Evolutionary conservation across 1,140 invertebrate species (phyloP), one percentile per base, ranked within the genome.

Genomic region (Meteorus sp.): DNA sequence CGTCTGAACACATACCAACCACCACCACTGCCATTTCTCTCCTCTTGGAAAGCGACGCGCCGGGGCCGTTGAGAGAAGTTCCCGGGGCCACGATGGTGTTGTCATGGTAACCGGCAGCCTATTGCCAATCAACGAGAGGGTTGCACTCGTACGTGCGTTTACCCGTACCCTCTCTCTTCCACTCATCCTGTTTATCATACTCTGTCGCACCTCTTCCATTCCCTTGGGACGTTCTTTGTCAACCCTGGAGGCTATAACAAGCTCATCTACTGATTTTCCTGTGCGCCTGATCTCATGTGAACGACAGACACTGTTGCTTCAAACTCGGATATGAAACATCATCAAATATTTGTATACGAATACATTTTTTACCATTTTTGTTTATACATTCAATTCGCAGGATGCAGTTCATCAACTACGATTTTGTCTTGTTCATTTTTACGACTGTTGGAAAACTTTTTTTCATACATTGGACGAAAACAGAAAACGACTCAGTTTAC

Each of bases 61-160:
- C 37, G 35, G 7, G 51, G 25, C 41, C 22, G 48, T 44, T 58
- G 57, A 63, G 45, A 50, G 53, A 51, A 58, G 31, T 60, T 64
- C 62, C 62, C 62, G 62, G 62, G n/a, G 62, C 56, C 33, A 53
- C 54, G 62, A 54, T 54, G 58, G 56, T 43, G 62, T 64, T 43
- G 59, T 39, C 58, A 64, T 64, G 45, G 62, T 25, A 58, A 64
- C 62, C 58, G 53, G 47, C 45, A 62, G 56, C 58, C 62, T 59
- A 60, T 55, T 56, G 62, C 54, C 62, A 64, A 64, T 64, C 59
- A 56, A 50, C 56, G 50, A 25, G 56, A 55, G 62, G 62, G 62
- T 59, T 64, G 62, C 58, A 63, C 52, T 63, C 37, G 61, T 63
- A 63, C 57, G 61, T 63, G 56, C 61, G 56, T 63, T 63, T 60